A percentile compares a stretch with the other conserved stretches of the same genome.
phyloP scores from a whole-genome alignment of 2,113 vertebrate species.

The Theropithecus gelada region DNA sequence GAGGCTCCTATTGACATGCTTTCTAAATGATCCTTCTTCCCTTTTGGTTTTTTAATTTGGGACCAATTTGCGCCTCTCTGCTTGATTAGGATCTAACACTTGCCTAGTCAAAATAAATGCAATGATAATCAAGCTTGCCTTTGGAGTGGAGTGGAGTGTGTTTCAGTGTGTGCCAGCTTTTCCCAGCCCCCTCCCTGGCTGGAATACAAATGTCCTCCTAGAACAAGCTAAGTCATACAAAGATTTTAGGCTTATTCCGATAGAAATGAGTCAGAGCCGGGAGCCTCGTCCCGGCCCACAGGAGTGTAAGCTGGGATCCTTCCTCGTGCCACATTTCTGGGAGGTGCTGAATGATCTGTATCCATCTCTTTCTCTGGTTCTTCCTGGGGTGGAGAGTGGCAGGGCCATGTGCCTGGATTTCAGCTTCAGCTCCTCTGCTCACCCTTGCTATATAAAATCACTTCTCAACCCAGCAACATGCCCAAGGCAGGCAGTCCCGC shows the following conservation, averaged over 20 bases:
- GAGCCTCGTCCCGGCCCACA: background rate
- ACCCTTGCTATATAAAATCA: background rate
- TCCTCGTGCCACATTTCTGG: too few species aligned
- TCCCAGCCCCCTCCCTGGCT: background rate
- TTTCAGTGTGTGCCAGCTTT: background rate
- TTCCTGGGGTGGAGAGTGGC: too few species aligned
- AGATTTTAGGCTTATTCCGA: background rate
- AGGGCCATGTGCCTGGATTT: background rate
- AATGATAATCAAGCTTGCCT: background rate
- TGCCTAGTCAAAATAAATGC: background rate
- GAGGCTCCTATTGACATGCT: background rate
- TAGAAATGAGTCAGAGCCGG: background rate
- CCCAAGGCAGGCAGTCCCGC: too few species aligned
- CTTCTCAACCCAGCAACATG: too few species aligned
- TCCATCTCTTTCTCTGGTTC: too few species aligned
- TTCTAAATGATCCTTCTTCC: constrained; percentile 17
- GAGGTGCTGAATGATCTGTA: too few species aligned
- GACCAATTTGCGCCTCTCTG: constrained; percentile 48
- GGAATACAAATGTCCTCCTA: background rate
- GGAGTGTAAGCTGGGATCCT: fast-evolving
- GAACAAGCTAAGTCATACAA: background rate
- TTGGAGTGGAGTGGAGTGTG: background rate
- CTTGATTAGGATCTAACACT: constrained; percentile 38
- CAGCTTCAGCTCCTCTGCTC: background rate
- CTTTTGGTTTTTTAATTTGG: constrained; percentile 46